Evolutionary conservation across 2,888 invertebrate genomes (phyloP).

Genomic region (Catocala sponsa): DNA sequence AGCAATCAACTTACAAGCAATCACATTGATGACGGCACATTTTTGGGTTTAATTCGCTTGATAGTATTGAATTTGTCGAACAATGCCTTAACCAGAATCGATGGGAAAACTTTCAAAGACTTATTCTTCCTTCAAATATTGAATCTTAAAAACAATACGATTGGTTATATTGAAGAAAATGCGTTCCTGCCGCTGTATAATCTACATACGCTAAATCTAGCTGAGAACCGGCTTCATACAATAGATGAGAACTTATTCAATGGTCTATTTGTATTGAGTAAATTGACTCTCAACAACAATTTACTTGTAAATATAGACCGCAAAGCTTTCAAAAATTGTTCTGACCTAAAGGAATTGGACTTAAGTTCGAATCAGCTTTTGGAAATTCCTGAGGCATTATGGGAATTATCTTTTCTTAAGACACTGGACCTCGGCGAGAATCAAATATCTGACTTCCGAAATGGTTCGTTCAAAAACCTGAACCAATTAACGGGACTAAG

Average conservation of each 20-base stretch:
- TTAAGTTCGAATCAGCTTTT: conserved; percentile 95
- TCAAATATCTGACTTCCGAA: conserved; percentile 94
- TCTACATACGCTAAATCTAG: conserved; percentile 95
- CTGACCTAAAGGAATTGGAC: conserved; percentile 95
- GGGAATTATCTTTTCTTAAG: conserved; percentile 94
- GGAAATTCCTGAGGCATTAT: conserved; percentile 94
- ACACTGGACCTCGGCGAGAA: conserved; percentile 97
- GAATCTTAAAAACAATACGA: conserved; percentile 95
- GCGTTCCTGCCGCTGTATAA: conserved; percentile 96
- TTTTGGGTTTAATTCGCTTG: conserved; percentile 94
- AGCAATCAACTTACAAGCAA: conserved; percentile 95
- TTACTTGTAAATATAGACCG: conserved; percentile 93
- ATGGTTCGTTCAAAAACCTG: conserved; percentile 95
- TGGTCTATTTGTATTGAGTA: conserved; percentile 94
- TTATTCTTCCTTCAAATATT: conserved; percentile 95
- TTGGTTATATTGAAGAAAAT: conserved; percentile 96
- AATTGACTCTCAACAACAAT: conserved; percentile 95
- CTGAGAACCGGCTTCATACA: conserved; percentile 94
- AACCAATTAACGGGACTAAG: conserved; percentile 95
- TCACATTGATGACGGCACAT: conserved; percentile 95
- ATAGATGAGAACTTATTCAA: conserved; percentile 94
- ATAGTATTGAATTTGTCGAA: conserved; percentile 95
- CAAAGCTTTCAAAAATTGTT: conserved; percentile 95
- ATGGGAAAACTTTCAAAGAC: conserved; percentile 95
- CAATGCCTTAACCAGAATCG: conserved; percentile 95